Evolutionary conservation across 2,797 vertebrate species (phyloP), one percentile per base, ranked within the genome.

Genomic region (Rhincodon typus): DNA sequence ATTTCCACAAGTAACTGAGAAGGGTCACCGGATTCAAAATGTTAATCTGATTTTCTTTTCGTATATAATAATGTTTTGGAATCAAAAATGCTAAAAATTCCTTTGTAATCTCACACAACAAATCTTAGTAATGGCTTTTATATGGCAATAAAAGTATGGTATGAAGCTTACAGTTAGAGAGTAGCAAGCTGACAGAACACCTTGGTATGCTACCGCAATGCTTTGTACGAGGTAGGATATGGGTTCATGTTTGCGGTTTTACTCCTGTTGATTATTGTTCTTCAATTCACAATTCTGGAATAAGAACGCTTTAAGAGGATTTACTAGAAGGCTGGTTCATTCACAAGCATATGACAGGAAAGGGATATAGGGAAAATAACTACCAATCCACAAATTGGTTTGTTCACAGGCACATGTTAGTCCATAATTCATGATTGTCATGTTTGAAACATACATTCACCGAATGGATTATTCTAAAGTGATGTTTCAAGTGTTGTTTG

Each of bases 1-100:
- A 97, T 98, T 98, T 42, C 99, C 99, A 10, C 99, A 99, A 0
- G 98, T 99, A 97, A 98, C 98, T 0, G 99, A 99, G n/a, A n/a
- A n/a, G n/a, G n/a, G n/a, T n/a, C n/a, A n/a, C n/a, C n/a, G n/a
- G n/a, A n/a, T n/a, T n/a, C n/a, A 95, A 25, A 95, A 42, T 69
- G n/a, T 87, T 42, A 87, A 84, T 27, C 66, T 93, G 21, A 93
- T 69, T 91, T 91, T 66, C 27, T 74, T 77, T 57, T 42, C 66
- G 25, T 13, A 38, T 23, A 6, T 69, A 27, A 93, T 66, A n/a
- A 67, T 5, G 19, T 67, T n/a, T 67, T 93, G 90, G 90, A 42
- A 67, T 69, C 17, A 93, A 93, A 93, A 42, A 42, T 93, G 23
- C 19, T 12, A 27, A n/a, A 5, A 74, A 69, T 19, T 50, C 70